Conservation (phyloP, 2,113 vertebrate genomes). For the Sterrhoptilus dennistouni region DNA sequence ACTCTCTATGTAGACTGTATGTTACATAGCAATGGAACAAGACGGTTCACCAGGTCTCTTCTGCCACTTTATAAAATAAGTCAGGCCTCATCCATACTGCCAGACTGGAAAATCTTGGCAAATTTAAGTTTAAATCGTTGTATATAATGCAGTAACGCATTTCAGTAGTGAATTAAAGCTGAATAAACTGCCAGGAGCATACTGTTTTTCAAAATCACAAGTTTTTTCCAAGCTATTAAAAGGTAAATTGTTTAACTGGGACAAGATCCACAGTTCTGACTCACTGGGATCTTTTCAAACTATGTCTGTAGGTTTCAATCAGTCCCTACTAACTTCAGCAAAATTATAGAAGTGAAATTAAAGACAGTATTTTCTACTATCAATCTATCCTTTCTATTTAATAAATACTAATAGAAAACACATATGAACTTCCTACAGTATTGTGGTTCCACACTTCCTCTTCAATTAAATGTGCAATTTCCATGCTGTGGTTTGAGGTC, state of each 20-base stretch:
- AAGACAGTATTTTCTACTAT: not conserved
- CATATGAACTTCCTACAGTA: not conserved
- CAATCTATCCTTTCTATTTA: not conserved
- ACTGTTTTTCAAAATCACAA: not conserved
- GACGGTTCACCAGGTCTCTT: not conserved
- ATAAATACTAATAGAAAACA: not conserved
- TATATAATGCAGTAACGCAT: not conserved
- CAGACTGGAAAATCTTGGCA: not conserved
- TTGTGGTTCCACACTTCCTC: not conserved
- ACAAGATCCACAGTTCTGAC: not conserved
- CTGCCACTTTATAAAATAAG: not conserved
- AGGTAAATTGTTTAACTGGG: not conserved
- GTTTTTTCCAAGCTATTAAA: not conserved
- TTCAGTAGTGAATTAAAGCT: not conserved
- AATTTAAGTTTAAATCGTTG: not conserved
- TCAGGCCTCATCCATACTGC: not conserved
- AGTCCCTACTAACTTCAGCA: not conserved
- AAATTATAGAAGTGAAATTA: not conserved
- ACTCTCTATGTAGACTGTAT: not conserved
- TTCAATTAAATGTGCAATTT: not conserved
- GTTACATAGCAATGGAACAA: not conserved
- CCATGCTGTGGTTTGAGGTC: rapidly evolving
- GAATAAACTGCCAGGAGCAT: not conserved
- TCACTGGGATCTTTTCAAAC: not conserved
- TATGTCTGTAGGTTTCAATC: not conserved